phyloP scores from a whole-genome alignment of 2,113 vertebrate genomes.

The Oryzias melastigma region DNA sequence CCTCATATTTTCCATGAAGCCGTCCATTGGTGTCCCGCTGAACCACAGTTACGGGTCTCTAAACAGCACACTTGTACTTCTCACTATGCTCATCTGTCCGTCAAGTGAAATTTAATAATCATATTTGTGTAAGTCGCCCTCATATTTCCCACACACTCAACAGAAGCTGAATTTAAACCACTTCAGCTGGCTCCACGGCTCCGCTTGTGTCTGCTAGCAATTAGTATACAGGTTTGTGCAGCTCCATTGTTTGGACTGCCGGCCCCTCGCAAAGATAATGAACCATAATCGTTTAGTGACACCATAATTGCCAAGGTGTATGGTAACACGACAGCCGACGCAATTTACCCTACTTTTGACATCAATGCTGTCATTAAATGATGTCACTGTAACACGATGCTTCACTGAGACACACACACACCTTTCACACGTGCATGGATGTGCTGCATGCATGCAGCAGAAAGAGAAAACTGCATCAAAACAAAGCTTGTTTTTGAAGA shows the following conservation, averaged over 20 bases:
- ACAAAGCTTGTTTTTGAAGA: too few relatives aligned
- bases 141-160: slow-evolving; percentile 48
- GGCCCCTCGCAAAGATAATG: slow-evolving; percentile 66
- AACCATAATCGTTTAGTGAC: slow-evolving; percentile 73
- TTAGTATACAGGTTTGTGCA: slow-evolving; percentile 65
- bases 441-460: not conserved
- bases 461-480: not conserved
- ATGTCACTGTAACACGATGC: slow-evolving; percentile 70
- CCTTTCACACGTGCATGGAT: slow-evolving; percentile 16
- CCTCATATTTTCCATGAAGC: slow-evolving; percentile 49
- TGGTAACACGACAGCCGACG: slow-evolving; percentile 59
- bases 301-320: slow-evolving; percentile 72
- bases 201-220: slow-evolving; percentile 68
- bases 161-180: slow-evolving; percentile 54
- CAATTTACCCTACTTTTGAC: slow-evolving; percentile 70
- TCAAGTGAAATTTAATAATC: slow-evolving; percentile 61
- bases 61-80: slow-evolving; percentile 48
- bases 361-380: slow-evolving; percentile 69
- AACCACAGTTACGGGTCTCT: slow-evolving; percentile 25
- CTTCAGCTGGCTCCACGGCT: slow-evolving; percentile 48
- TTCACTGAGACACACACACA: slow-evolving; percentile 36
- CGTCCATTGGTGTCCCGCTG: slow-evolving; percentile 15
- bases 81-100: slow-evolving; percentile 59
- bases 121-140: slow-evolving; percentile 59
- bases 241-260: slow-evolving; percentile 67